Percentiles rank a stretch among this genome's conserved stretches.
Evolutionary conservation across 2,888 invertebrate genomes (phyloP).

Genomic region (Hypercompe scribonia): DNA sequence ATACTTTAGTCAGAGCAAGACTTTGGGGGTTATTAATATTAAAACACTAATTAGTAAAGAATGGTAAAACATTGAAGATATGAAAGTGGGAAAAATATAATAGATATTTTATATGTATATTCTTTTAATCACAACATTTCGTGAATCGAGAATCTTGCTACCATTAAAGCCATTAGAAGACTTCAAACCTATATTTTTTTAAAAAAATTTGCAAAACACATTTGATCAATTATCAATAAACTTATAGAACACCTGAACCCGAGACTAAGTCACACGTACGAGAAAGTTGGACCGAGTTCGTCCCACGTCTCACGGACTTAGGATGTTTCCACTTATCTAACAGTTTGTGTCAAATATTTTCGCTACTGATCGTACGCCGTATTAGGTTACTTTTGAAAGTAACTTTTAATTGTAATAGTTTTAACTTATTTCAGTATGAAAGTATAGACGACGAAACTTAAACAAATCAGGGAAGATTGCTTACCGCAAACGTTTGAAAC

Average conservation of each 20-base stretch:
- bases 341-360: neutral
- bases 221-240: conserved; percentile 54
- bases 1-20: no score
- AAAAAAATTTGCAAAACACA: conserved; percentile 14
- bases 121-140: neutral
- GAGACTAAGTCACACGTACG: conserved; percentile 46
- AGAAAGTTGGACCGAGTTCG: conserved; percentile 32
- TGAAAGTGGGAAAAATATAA: rapidly evolving
- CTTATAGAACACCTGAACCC: conserved; percentile 54
- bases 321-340: conserved; percentile 10
- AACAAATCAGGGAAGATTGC: neutral
- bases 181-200: neutral
- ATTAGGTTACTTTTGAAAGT: neutral
- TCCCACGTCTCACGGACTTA: conserved; percentile 26
- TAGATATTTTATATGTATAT: neutral
- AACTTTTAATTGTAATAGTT: conserved; percentile 6
- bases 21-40: neutral
- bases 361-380: neutral
- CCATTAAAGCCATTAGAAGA: no score
- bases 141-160: neutral
- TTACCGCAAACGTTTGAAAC: neutral
- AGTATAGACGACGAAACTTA: neutral
- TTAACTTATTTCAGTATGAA: neutral
- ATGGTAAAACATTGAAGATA: neutral
- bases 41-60: no score